Evolutionary conservation across 2,113 vertebrate genomes (phyloP), one percentile per base, ranked within the genome.

Genomic region (Trematomus loennbergii): DNA sequence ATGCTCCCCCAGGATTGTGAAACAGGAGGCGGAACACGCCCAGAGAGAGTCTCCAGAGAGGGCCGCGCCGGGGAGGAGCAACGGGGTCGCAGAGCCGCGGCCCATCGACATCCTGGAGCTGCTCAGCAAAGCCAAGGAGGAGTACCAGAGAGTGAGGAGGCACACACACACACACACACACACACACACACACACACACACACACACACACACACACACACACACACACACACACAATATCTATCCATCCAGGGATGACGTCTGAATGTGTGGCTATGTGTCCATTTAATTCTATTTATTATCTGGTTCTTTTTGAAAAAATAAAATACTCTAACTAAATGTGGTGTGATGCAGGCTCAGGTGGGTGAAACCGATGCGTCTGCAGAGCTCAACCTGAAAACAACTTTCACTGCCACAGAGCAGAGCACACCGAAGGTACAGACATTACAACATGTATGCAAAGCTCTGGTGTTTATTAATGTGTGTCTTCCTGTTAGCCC

Each of bases 91-190:
- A 70, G 95, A 96, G 69, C 93, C 95, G 16, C 94, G 93, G 53
- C 92, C 96, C 43, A 96, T 97, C 25, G 98, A 98, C 90, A 99
- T 99, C 90, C 88, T 99, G 87, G 96, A 99, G 88, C 97, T 99
- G 89, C 97, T 99, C 33, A 98, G 97, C 92, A 98, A 97, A 95
- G 98, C 98, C 81, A 99, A 98, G 92, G 97, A 97, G 86, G 97
- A 99, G 75, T 99, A 99, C 75, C 96, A 99, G 85, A 94, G 96
- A 92, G 98, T 99, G 91, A 96, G 89, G 33, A 15, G 36, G 10
- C 15, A 62, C 8, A 69, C 45, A 40, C 36, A 8, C 36, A 7
- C 8, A 69, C 45, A 40, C 36, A 6, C 36, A 7, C 0, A 40
- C 36, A 40, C n/a, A 18, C 25, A 25, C 25, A 25, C 25, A 25